Evolutionary conservation across 2,888 invertebrate species (phyloP).

Genomic region (Ormyrus rosae): DNA sequence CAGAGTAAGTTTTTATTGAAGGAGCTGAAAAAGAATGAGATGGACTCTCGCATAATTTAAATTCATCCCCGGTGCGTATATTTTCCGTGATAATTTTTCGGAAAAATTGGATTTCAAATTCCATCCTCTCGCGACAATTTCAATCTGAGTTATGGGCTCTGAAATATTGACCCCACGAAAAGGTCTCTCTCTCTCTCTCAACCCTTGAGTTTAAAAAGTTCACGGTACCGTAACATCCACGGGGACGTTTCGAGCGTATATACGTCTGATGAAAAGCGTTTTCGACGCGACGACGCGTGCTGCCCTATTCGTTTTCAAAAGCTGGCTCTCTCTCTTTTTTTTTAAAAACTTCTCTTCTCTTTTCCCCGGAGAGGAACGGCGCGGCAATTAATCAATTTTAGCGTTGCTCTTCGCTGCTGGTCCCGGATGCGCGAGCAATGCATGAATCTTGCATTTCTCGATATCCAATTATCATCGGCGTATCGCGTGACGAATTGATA

Average conservation of each 20-base stretch:
- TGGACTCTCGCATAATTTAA: too few species aligned
- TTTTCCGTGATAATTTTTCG: background rate
- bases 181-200: background rate
- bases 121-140: background rate
- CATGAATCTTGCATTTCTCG: constrained; percentile 53
- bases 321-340: constrained; percentile 33
- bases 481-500: constrained; percentile 50
- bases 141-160: background rate
- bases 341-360: background rate
- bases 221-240: background rate
- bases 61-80: too few species aligned
- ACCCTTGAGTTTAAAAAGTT: too few species aligned
- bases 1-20: too few species aligned
- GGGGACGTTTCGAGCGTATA: background rate
- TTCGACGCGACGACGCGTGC: constrained; percentile 20
- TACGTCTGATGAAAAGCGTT: constrained; percentile 33
- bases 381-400: constrained; percentile 53
- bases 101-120: background rate
- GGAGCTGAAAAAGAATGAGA: too few species aligned
- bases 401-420: background rate
- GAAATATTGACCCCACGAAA: background rate
- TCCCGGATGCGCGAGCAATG: background rate
- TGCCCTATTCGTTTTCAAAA: constrained; percentile 10
- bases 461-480: constrained; percentile 55
- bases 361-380: background rate